Evolutionary conservation across 1,140 invertebrate genomes (phyloP).

Genomic region (Caenorhabditis remanei): DNA sequence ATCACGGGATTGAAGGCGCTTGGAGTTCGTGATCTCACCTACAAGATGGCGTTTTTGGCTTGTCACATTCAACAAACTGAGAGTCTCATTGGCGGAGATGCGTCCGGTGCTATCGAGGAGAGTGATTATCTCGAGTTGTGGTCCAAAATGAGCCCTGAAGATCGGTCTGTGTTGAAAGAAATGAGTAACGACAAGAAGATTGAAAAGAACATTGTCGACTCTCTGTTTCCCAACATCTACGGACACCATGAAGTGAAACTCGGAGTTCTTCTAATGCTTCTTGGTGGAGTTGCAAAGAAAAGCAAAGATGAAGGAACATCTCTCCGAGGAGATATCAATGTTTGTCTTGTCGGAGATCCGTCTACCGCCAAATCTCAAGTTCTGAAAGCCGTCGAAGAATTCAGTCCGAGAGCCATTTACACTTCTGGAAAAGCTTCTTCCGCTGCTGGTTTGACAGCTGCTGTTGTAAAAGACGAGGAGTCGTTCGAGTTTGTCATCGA

Average conservation of each 20-base stretch:
- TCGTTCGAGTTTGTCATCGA: constrained; percentile 98
- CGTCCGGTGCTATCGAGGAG: constrained; percentile 82
- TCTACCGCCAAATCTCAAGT: constrained; percentile 98
- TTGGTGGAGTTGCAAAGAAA: constrained; percentile 93
- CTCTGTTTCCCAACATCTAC: constrained; percentile 96
- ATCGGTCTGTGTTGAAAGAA: constrained; percentile 95
- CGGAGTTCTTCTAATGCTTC: constrained; percentile 93
- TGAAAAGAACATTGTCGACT: constrained; percentile 90
- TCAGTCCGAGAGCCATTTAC: constrained; percentile 94
- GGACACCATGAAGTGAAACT: constrained; percentile 98
- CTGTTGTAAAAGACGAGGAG: constrained; percentile 96
- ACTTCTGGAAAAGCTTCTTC: constrained; percentile 98
- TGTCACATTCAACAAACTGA: constrained; percentile 90
- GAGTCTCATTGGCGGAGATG: constrained; percentile 78
- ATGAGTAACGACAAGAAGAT: constrained; percentile 91
- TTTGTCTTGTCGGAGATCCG: constrained; percentile 97
- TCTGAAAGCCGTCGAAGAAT: constrained; percentile 89
- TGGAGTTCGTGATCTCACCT: constrained; percentile 94
- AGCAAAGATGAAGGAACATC: constrained; percentile 88
- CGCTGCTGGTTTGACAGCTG: constrained; percentile 96
- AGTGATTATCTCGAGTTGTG: constrained; percentile 91
- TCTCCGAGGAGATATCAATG: constrained; percentile 95
- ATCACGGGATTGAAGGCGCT: constrained; percentile 91
- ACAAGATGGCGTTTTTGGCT: constrained; percentile 93
- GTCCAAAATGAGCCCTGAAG: constrained; percentile 92